phyloP scores from a whole-genome alignment of 2,113 vertebrate genomes.

The Oreotrochilus melanogaster region DNA sequence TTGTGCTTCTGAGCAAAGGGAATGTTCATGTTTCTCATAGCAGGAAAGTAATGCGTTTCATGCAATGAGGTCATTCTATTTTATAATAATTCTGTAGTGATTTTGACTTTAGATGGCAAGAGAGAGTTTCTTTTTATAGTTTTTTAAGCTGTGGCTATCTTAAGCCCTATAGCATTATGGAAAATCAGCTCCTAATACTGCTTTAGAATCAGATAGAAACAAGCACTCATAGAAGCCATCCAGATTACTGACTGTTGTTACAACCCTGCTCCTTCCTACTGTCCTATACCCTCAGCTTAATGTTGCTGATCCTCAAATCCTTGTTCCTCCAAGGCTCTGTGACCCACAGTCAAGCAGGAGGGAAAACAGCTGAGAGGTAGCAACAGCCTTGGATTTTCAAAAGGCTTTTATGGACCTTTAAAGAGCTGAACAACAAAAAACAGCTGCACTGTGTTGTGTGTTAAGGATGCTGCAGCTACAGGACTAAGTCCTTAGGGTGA shows the following conservation, averaged over 20 bases:
- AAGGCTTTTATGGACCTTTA: neutral
- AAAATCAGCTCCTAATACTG: neutral
- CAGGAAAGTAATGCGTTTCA: constrained; percentile 22
- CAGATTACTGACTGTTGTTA: neutral
- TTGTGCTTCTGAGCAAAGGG: neutral
- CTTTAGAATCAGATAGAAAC: neutral
- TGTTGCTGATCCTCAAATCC: neutral
- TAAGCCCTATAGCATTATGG: neutral
- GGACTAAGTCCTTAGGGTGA: neutral
- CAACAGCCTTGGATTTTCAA: neutral
- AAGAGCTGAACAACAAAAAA: neutral
- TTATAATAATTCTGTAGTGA: constrained; percentile 8
- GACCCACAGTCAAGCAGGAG: neutral
- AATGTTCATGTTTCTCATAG: neutral
- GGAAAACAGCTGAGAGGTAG: neutral
- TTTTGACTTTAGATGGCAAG: constrained; percentile 52
- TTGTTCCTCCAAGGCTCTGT: neutral
- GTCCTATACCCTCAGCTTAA: neutral
- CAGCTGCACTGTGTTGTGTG: neutral
- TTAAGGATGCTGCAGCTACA: rapidly evolving
- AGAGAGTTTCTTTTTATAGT: constrained; percentile 43
- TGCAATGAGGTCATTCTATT: constrained; percentile 42
- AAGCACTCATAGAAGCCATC: neutral
- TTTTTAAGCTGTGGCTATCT: constrained; percentile 33
- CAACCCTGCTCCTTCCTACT: neutral